These are phyloP conservation scores for Actinostola sp. DNA, from an alignment of 92 coral and sea anemone species.

Conservation along the genomic window DNA sequence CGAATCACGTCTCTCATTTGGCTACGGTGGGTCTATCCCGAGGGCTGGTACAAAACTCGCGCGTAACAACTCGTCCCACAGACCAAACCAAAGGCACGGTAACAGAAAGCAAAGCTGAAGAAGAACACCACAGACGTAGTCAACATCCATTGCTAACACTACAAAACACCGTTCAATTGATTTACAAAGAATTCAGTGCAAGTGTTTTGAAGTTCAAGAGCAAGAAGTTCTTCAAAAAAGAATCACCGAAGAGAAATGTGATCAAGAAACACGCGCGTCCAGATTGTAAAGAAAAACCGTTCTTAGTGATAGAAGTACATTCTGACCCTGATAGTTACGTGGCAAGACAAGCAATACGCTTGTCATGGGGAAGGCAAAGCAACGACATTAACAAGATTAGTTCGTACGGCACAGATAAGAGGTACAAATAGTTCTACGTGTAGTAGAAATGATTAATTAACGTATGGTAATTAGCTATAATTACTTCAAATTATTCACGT, in stretches of 20 bases:
- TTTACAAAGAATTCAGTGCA: not conserved
- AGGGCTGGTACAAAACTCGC: too few relatives aligned
- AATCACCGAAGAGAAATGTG: not conserved
- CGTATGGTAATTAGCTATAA: too few relatives aligned
- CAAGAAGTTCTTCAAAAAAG: not conserved
- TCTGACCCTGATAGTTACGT: slow-evolving; percentile 34
- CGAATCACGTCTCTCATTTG: too few relatives aligned
- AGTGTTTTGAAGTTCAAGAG: not conserved
- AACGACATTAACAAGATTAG: not conserved
- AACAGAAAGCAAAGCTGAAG: not conserved
- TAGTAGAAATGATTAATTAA: too few relatives aligned
- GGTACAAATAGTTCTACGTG: slow-evolving; percentile 4
- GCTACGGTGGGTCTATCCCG: too few relatives aligned
- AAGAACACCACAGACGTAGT: not conserved
- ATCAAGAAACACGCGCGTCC: not conserved
- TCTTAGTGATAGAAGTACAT: slow-evolving; percentile 48
- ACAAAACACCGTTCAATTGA: not conserved
- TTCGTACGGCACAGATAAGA: not conserved
- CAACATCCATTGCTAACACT: not conserved
- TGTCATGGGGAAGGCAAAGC: slow-evolving; percentile 40
- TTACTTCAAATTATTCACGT: too few relatives aligned
- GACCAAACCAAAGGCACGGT: too few relatives aligned
- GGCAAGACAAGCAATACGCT: slow-evolving; percentile 42
- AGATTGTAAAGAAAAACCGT: not conserved
- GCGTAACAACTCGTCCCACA: too few relatives aligned